Percentiles rank a stretch among this genome's conserved stretches.
Evolutionary conservation across 2,113 vertebrate genomes (phyloP).

Genomic region (Brachyhypopomus occidentalis): DNA sequence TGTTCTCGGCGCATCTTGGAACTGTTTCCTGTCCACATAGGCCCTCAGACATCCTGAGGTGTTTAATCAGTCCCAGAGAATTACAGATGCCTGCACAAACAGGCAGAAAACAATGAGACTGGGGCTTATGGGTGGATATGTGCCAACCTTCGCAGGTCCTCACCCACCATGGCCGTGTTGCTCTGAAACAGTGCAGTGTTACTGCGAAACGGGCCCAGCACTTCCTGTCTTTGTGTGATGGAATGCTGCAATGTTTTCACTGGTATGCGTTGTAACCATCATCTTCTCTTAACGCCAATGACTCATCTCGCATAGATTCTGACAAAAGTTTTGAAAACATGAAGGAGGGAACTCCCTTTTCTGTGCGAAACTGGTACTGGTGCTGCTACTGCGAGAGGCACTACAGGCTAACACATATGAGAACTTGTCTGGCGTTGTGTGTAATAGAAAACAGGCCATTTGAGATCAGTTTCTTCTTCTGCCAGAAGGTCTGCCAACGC

Average conservation of each 20-base stretch:
- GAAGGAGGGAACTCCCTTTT: too few species aligned
- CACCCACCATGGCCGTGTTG: background rate
- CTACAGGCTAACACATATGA: background rate
- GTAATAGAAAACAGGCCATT: background rate
- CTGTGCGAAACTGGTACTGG: too few species aligned
- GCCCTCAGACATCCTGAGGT: background rate
- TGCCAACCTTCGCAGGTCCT: constrained; percentile 29
- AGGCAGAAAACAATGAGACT: background rate
- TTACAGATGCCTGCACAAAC: background rate
- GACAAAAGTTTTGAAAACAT: constrained; percentile 19
- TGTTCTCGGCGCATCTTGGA: background rate
- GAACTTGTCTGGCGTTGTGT: background rate
- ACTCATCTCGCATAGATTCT: constrained; percentile 34
- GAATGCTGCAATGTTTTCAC: constrained; percentile 63
- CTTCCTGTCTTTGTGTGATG: constrained; percentile 72
- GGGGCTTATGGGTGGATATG: background rate
- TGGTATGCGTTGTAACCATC: constrained; percentile 37
- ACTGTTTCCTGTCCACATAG: too few species aligned
- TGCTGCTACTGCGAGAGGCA: too few species aligned
- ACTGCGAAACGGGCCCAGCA: constrained; percentile 53
- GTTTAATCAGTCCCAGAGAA: background rate
- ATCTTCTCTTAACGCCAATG: constrained; percentile 32
- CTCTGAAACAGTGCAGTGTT: constrained; percentile 37
- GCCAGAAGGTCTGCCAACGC: background rate
- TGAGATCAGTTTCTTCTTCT: background rate